Evolutionary conservation across 2,888 invertebrate species (phyloP), one percentile per base, ranked within the genome.

Genomic region (Apamea monoglypha): DNA sequence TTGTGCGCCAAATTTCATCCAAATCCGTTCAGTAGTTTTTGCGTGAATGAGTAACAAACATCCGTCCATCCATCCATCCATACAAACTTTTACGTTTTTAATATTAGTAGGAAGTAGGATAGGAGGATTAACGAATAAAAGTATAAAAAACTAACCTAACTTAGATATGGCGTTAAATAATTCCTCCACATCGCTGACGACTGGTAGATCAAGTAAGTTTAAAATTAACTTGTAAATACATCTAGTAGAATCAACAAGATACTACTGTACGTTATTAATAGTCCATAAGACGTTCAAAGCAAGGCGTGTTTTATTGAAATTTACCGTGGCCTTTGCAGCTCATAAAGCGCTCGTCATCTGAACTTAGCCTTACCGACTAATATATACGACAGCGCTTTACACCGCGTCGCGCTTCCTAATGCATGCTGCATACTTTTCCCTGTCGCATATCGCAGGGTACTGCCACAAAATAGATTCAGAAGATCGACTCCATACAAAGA

Each of bases 391-490:
- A 84, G 75, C 79, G 73, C 81, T 76, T 87, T 71, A 74, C 73
- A 87, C 74, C 81, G 53, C 80, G 69, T 59, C 59, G 72, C 67
- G 59, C 67, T 25, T 71, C 50, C 59, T 84, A 76, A 84, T 87
- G 85, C 85, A 84, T 76, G 84, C 66, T 84, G 84, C 84, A 87
- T 85, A 84, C 73, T 84, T 85, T 84, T 76, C 36, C 53, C 18
- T 70, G 69, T 78, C 71, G 53, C 74, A 72, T 83, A 70, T 84
- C 73, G 84, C 50, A 80, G 6, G 8, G 29, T 53, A 63, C 40
- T 44, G 8, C 21, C 2, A 74, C 14, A 74, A 29, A 63, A 75
- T 10, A 36, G 0, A 21, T 14, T 1, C 44, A 82, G 79, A 82
- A 64, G 63, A 29, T 56, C 1, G 5, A 71, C 12, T 40, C n/a